Evolutionary conservation across 2,797 vertebrate genomes (phyloP).

Genomic region (Tinamus major): DNA sequence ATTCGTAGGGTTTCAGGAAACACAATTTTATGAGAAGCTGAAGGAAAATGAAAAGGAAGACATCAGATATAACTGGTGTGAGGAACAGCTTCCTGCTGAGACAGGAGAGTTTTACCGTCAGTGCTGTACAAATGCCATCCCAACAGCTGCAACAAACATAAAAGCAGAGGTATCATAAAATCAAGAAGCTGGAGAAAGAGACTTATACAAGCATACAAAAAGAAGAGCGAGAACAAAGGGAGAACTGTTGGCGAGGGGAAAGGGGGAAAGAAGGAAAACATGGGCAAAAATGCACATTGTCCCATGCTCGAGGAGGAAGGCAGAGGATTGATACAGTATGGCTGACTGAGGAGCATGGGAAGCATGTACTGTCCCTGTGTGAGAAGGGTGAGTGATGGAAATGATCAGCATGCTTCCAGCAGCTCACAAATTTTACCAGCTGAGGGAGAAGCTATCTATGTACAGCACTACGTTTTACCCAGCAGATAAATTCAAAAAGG

Average conservation of each 20-base stretch:
- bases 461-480: neutral
- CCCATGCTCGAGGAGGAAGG: conserved; percentile 49
- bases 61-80: conserved; percentile 76
- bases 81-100: conserved; percentile 78
- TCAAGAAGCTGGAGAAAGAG: conserved; percentile 65
- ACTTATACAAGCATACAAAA: conserved; percentile 4
- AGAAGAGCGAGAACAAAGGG: conserved; percentile 53
- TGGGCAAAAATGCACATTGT: conserved; percentile 51
- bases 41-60: conserved; percentile 77
- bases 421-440: neutral
- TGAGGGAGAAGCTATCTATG: neutral
- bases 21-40: conserved; percentile 77
- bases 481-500: neutral
- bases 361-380: neutral
- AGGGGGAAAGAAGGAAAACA: conserved; percentile 10
- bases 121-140: conserved; percentile 65
- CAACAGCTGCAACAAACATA: conserved; percentile 75
- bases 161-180: conserved; percentile 74
- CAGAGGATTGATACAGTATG: conserved; percentile 18
- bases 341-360: conserved; percentile 9
- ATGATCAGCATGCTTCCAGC: neutral
- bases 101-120: conserved; percentile 73
- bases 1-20: conserved; percentile 74
- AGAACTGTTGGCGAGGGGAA: neutral
- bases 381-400: neutral